Evolutionary conservation across 2,888 invertebrate genomes (phyloP).

Genomic region (Tinea pellionella): DNA sequence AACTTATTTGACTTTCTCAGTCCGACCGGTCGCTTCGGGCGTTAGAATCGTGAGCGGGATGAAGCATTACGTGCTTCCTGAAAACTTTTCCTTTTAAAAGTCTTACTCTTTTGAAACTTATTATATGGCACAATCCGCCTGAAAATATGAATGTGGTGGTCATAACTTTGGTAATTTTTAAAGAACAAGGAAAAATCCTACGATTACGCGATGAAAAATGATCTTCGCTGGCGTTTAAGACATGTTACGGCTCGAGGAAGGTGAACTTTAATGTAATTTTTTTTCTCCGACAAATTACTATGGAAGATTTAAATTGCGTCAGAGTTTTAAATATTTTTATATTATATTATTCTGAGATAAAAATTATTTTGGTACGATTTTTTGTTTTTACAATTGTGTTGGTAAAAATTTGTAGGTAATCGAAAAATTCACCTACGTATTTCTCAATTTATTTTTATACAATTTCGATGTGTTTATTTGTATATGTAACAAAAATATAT

Average conservation of each 20-base stretch:
- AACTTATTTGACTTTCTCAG: slow-evolving; percentile 68
- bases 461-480: neutral
- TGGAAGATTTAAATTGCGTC: neutral
- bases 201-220: slow-evolving; percentile 52
- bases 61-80: slow-evolving; percentile 61
- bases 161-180: slow-evolving; percentile 59
- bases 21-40: slow-evolving; percentile 61
- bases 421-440: no score
- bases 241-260: slow-evolving; percentile 18
- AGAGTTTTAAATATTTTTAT: neutral
- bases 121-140: slow-evolving; percentile 63
- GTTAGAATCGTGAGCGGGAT: slow-evolving; percentile 62
- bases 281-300: neutral
- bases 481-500: neutral
- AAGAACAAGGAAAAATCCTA: slow-evolving; percentile 40
- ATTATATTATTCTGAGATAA: neutral
- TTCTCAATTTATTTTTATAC: neutral
- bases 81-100: slow-evolving; percentile 68
- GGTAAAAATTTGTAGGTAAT: no score
- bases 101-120: slow-evolving; percentile 65
- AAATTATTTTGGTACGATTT: neutral
- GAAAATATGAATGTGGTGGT: slow-evolving; percentile 63
- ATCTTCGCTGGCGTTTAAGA: slow-evolving; percentile 39
- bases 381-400: neutral
- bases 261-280: neutral